Percentiles rank a stretch among this genome's conserved stretches.
These are phyloP conservation scores for Pseudomyrmex pallidus DNA, from an alignment of 1,140 invertebrate genomes.

Conservation along the genomic window DNA sequence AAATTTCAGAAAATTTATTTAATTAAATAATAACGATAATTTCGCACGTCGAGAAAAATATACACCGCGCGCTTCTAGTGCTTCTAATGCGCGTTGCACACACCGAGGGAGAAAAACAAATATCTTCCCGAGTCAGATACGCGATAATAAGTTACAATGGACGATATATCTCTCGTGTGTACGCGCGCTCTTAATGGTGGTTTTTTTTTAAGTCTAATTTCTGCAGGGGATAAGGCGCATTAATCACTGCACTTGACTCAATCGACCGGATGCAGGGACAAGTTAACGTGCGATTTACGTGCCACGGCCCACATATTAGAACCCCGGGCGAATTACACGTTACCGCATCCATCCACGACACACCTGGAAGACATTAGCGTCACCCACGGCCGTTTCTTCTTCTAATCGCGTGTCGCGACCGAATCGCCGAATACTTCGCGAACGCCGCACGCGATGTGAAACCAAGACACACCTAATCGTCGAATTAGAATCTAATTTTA, in stretches of 20 bases:
- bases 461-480: constrained; percentile 1
- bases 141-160: background rate
- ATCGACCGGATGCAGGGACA: constrained; percentile 14
- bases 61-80: background rate
- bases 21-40: no score
- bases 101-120: background rate
- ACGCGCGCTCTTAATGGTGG: background rate
- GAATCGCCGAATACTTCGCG: constrained; percentile 38
- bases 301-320: constrained; percentile 37
- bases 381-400: constrained; percentile 27
- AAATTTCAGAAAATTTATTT: no score
- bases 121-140: background rate
- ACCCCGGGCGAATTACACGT: constrained; percentile 24
- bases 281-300: constrained; percentile 40
- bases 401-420: constrained; percentile 43
- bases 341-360: constrained; percentile 42
- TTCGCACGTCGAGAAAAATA: no score
- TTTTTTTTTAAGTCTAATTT: constrained; percentile 33
- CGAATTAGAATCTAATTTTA: constrained; percentile 49
- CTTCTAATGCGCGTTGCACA: background rate
- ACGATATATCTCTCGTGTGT: background rate
- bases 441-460: constrained; percentile 14
- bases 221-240: constrained; percentile 11
- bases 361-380: constrained; percentile 52
- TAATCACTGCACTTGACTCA: constrained; percentile 46